Conservation (phyloP, 2,797 vertebrate species). For the Denticeps clupeoides region DNA sequence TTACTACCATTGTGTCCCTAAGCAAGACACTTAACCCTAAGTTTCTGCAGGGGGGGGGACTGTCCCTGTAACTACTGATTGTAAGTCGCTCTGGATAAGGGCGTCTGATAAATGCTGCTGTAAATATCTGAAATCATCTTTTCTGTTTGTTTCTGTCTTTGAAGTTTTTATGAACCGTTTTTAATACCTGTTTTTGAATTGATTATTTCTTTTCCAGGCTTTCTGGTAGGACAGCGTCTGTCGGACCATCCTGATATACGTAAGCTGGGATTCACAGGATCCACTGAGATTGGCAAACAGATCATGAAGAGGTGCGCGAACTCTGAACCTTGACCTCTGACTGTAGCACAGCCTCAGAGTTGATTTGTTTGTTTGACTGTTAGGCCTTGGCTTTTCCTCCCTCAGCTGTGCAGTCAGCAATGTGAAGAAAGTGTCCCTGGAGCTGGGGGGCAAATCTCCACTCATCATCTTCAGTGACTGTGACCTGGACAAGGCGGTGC, state of each 20-base stretch:
- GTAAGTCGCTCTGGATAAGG: too few relatives aligned
- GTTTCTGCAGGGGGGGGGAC: too few relatives aligned
- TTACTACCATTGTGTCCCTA: too few relatives aligned
- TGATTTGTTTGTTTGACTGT: slow-evolving; percentile 4
- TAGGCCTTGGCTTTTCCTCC: neutral
- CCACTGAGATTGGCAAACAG: slow-evolving; percentile 77
- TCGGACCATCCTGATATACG: slow-evolving; percentile 75
- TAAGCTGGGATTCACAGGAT: slow-evolving; percentile 80
- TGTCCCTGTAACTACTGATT: too few relatives aligned
- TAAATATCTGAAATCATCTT: too few relatives aligned
- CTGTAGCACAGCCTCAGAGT: neutral
- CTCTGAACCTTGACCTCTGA: neutral
- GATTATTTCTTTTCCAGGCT: slow-evolving; percentile 42
- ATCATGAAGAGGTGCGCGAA: slow-evolving; percentile 77
- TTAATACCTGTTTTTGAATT: neutral
- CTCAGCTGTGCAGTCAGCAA: slow-evolving; percentile 74
- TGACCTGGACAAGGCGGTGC: slow-evolving; percentile 75
- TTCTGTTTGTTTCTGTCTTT: neutral
- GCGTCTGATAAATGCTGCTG: too few relatives aligned
- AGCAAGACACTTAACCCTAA: too few relatives aligned
- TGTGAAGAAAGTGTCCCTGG: slow-evolving; percentile 81
- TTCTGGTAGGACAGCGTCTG: slow-evolving; percentile 69
- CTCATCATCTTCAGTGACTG: slow-evolving; percentile 81
- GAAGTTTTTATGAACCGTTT: too few relatives aligned
- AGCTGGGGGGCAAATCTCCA: slow-evolving; percentile 80